Conservation (phyloP, 2,797 vertebrate genomes). For the Sebastes taczanowskii region DNA sequence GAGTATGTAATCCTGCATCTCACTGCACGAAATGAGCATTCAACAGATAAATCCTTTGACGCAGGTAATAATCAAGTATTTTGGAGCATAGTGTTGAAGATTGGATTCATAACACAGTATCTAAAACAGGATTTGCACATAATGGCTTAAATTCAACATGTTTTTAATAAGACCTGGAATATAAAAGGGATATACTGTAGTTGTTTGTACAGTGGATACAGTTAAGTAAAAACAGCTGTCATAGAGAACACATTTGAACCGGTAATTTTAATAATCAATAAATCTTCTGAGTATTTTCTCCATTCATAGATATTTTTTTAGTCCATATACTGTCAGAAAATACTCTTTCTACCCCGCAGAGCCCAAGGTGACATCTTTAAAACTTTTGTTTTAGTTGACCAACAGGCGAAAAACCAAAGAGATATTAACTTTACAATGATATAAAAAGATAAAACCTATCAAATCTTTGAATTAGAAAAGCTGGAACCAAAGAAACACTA, state of each 20-base stretch:
- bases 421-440: neutral
- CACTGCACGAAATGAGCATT: neutral
- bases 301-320: neutral
- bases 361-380: neutral
- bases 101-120: neutral
- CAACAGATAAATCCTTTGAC: neutral
- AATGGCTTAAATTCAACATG: neutral
- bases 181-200: no score
- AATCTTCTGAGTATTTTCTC: neutral
- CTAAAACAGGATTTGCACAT: neutral
- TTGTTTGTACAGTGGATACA: no score
- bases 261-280: neutral
- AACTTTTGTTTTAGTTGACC: neutral
- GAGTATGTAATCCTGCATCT: neutral
- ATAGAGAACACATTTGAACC: neutral
- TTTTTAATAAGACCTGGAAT: neutral
- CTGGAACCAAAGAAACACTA: neutral
- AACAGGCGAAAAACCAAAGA: neutral
- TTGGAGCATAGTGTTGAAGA: neutral
- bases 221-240: no score
- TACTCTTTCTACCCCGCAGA: no score
- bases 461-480: neutral
- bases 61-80: neutral
- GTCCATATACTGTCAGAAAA: neutral
- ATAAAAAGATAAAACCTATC: neutral